These are phyloP conservation scores for Tetraneura akinire DNA, from an alignment of 1,140 invertebrate genomes.

Conservation along the genomic window DNA sequence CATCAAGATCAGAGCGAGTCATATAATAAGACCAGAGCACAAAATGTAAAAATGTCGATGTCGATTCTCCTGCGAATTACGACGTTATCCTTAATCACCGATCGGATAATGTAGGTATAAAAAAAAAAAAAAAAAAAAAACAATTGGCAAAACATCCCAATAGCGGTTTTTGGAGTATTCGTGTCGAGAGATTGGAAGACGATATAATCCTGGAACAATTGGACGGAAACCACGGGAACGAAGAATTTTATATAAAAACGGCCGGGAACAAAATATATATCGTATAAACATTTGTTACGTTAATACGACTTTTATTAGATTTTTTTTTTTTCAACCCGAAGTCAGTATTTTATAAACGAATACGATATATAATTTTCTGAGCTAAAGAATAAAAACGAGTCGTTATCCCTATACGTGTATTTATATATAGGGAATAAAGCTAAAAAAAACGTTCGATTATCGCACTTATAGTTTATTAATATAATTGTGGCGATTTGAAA, in stretches of 20 bases:
- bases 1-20: no score
- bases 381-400: no score
- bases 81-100: not conserved
- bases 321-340: not conserved
- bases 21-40: no score
- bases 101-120: not conserved
- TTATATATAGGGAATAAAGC: no score
- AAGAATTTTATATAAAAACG: not conserved
- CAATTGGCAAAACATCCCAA: not conserved
- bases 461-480: no score
- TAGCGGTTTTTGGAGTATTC: not conserved
- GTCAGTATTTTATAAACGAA: no score
- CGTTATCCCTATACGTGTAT: no score
- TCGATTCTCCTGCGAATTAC: not conserved
- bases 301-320: slow-evolving; percentile 7
- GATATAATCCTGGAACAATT: slow-evolving; percentile 9
- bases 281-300: not conserved
- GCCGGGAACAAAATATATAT: not conserved
- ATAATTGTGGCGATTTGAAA: no score
- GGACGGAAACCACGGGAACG: not conserved
- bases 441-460: no score
- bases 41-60: no score
- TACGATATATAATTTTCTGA: no score
- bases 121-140: no score
- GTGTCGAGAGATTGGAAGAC: not conserved